phyloP scores from a whole-genome alignment of 2,888 invertebrate genomes.

The Drosophila atripex region DNA sequence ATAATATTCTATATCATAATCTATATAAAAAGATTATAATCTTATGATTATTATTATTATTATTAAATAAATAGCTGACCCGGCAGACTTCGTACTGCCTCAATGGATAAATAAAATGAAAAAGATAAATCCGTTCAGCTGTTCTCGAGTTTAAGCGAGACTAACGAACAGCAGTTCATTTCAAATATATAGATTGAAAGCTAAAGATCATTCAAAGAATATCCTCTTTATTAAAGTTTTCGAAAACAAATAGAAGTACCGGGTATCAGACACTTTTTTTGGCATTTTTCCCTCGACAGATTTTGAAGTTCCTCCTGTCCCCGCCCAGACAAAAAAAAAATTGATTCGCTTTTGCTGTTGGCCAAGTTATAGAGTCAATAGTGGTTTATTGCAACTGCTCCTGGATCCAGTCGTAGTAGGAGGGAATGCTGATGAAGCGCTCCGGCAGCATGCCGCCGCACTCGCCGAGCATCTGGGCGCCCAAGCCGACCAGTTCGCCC shows the following conservation, averaged over 20 bases:
- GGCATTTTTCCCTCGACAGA: neutral
- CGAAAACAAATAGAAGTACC: neutral
- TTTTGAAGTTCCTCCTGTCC: neutral
- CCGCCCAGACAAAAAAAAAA: neutral
- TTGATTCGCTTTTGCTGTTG: neutral
- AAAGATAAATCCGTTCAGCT: too few relatives aligned
- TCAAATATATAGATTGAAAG: too few relatives aligned
- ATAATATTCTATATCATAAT: too few relatives aligned
- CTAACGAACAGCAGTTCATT: too few relatives aligned
- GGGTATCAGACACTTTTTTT: neutral
- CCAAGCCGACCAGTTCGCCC: constrained; percentile 70
- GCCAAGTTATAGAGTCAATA: neutral
- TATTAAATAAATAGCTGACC: too few relatives aligned
- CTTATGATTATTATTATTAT: too few relatives aligned
- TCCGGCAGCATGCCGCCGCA: constrained; percentile 76
- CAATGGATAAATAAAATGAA: too few relatives aligned
- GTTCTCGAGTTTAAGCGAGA: too few relatives aligned
- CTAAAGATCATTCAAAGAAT: too few relatives aligned
- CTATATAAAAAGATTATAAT: too few relatives aligned
- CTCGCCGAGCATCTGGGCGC: constrained; percentile 69
- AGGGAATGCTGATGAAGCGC: constrained; percentile 70
- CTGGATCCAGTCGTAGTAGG: constrained; percentile 67
- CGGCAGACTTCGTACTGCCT: too few relatives aligned
- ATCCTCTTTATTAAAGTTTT: too few relatives aligned
- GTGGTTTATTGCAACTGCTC: constrained; percentile 56